Conservation (phyloP, 1,140 invertebrate genomes). For the Euglossa dilemma region DNA sequence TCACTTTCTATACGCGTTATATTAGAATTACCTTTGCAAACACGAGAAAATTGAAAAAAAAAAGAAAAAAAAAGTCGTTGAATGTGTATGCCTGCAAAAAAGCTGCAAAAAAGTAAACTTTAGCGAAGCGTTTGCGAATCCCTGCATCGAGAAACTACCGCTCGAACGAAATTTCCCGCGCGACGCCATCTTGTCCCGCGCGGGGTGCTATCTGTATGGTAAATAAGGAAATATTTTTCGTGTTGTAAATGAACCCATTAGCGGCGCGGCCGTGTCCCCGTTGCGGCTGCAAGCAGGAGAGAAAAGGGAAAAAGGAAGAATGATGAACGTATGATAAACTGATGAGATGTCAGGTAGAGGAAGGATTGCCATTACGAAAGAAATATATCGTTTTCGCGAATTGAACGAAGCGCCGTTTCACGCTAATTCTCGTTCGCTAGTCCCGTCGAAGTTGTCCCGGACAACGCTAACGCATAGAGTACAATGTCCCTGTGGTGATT, state of each 20-base stretch:
- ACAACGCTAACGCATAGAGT: conserved; percentile 40
- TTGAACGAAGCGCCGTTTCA: background rate
- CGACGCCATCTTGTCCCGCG: background rate
- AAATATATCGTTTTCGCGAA: no score
- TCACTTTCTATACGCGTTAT: conserved; percentile 40
- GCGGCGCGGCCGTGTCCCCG: background rate
- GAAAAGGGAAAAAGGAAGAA: background rate
- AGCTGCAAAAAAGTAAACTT: conserved; percentile 41
- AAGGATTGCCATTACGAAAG: background rate
- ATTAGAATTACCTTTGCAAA: conserved; percentile 28
- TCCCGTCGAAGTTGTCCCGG: conserved; percentile 41
- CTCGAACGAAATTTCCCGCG: conserved; percentile 44
- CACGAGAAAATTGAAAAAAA: background rate
- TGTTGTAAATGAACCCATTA: conserved; percentile 46
- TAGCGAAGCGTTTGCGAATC: conserved; percentile 44
- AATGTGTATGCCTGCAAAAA: conserved; percentile 28
- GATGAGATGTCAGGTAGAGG: background rate
- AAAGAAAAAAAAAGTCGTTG: background rate
- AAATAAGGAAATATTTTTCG: conserved; percentile 60
- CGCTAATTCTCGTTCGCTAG: conserved; percentile 46
- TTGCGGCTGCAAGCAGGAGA: background rate
- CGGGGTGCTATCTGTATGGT: conserved; percentile 15
- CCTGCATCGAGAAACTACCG: background rate
- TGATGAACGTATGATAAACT: background rate
- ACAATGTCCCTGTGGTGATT: conserved; percentile 42